Conservation (phyloP, 30 jellyfish, hydroid and myxozoan species). For the Pseudorhiza aurosa region DNA sequence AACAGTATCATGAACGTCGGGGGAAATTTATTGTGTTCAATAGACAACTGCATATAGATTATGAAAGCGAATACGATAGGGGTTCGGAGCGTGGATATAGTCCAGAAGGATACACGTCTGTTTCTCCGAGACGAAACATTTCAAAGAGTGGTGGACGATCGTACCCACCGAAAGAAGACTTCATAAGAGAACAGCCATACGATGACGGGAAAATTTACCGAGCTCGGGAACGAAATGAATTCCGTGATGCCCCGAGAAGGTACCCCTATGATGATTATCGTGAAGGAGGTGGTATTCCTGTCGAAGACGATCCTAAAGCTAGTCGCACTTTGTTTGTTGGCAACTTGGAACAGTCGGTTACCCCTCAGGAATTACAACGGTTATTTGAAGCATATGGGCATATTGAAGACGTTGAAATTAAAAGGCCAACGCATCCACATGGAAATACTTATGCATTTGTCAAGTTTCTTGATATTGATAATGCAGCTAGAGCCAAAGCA, state of each 20-base stretch:
- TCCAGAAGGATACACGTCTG: conserved; percentile 54
- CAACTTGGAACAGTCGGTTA: conserved; percentile 70
- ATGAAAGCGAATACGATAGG: conserved; percentile 65
- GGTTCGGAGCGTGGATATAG: conserved; percentile 65
- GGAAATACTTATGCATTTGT: conserved; percentile 97
- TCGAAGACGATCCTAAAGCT: conserved; percentile 93
- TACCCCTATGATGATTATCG: conserved; percentile 52
- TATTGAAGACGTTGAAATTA: conserved; percentile 95
- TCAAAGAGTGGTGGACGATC: conserved; percentile 34
- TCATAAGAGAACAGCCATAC: conserved; percentile 53
- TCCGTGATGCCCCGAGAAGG: conserved; percentile 51
- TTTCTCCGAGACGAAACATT: conserved; percentile 61
- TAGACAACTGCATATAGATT: conserved; percentile 91
- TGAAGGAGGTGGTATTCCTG: conserved; percentile 56
- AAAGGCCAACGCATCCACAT: conserved; percentile 91
- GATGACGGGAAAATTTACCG: conserved; percentile 71
- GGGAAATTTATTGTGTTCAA: conserved; percentile 85
- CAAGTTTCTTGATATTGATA: conserved; percentile 84
- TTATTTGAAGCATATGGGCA: conserved; percentile 90
- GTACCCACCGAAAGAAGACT: conserved; percentile 52
- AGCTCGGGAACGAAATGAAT: conserved; percentile 65
- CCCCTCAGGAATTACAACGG: conserved; percentile 80
- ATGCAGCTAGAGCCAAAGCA: conserved; percentile 91
- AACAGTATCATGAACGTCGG: conserved; percentile 84
- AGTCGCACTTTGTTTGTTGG: conserved; percentile 98